Percentiles rank a stretch among this genome's conserved stretches.
Conservation (phyloP, 2,113 vertebrate genomes). For the Macroglossus sobrinus region DNA sequence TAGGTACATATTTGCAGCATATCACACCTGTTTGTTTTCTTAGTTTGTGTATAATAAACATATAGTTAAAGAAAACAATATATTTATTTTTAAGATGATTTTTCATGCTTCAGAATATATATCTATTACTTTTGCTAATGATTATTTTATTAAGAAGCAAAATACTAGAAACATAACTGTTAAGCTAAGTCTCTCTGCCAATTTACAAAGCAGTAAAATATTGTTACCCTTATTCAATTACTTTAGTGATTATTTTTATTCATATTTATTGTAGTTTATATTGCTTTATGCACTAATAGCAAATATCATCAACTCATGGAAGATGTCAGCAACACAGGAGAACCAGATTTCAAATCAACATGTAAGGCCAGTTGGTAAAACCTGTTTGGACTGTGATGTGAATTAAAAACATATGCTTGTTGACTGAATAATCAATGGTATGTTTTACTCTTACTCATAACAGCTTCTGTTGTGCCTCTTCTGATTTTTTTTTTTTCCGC, state of each 20-base stretch:
- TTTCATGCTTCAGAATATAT: not conserved
- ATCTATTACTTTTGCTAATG: not conserved
- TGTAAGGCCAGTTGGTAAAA: not conserved
- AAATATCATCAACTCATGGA: not conserved
- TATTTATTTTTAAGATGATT: not conserved
- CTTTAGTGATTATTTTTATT: not conserved
- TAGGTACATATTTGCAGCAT: not conserved
- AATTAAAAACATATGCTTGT: not conserved
- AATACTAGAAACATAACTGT: not conserved
- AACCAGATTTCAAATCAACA: not conserved
- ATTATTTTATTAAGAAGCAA: not conserved
- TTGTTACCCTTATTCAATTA: not conserved
- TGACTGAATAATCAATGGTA: not conserved
- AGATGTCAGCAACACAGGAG: not conserved
- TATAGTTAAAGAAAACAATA: not conserved
- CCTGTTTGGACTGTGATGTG: not conserved
- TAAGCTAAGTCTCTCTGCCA: not conserved
- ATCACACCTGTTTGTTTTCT: constrained; percentile 17
- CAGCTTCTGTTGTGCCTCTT: not conserved
- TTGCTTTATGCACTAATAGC: not conserved
- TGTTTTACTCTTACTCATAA: not conserved
- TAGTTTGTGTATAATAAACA: constrained; percentile 36
- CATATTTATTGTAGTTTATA: not conserved
- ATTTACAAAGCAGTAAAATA: not conserved
- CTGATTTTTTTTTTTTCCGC: not conserved